Evolutionary conservation across 2,113 vertebrate species (phyloP), one percentile per base, ranked within the genome.

Genomic region (Gnathonemus echidnorhynchus): DNA sequence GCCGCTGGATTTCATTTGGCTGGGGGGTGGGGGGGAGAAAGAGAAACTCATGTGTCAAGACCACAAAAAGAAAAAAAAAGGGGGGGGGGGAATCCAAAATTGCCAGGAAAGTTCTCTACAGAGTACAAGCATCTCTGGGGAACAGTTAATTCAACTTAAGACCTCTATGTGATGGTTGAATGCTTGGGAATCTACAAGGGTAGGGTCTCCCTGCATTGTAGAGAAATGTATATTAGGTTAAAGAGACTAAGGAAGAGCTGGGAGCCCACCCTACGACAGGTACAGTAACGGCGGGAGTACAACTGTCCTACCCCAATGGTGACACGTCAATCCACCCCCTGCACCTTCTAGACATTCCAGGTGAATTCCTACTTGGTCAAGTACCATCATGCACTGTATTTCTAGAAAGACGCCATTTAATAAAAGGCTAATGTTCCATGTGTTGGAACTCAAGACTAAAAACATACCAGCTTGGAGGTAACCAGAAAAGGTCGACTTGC

Each of bases 1-100:
- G 27, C 0, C 1, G n/a, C 89, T 87, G 45, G 5, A 92, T 89
- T 89, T 93, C 91, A 0, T 1, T 0, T 0, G 70, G 0, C 92
- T 92, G n/a, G 6, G 21, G 11, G n/a, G 31, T 31, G n/a, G 7
- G 7, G 27, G 15, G 27, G 0, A 15, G 24, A 0, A 1, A 58
- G 6, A 24, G 21, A 24, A 58, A 58, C 19, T 21, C 17, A 39
- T 39, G 6, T 6, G 56, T 58, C 21, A 24, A 24, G 56, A 21
- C 3, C 5, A 0, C 53, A 56, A 58, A 58, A 6, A 19, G 4
- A 17, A 1, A 56, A 6, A 3, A 53, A 21, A 0, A 0, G 1
- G 48, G 48, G 6, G 48, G 48, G 48, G 48, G 3, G 1, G 3
- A 17, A 50, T 50, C 13, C 49, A 52, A 15, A 52, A 4, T 19